Conservation (phyloP, 2,888 invertebrate species). For the Drosophila kanekoi region DNA sequence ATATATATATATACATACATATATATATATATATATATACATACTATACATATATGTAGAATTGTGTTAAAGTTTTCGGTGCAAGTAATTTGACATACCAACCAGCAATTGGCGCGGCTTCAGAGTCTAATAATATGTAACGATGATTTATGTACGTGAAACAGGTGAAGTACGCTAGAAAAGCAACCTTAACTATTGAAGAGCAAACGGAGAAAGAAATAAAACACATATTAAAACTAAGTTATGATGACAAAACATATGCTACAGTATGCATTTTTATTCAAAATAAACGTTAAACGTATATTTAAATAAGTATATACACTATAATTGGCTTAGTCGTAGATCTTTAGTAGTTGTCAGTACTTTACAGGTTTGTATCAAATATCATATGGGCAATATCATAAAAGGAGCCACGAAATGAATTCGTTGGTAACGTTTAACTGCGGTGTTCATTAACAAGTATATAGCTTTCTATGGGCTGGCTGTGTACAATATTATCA, state of each 20-base stretch:
- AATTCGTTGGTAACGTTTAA: constrained; percentile 71
- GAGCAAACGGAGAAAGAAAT: constrained; percentile 23
- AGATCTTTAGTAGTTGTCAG: constrained; percentile 45
- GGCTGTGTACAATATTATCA: constrained; percentile 25
- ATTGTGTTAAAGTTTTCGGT: constrained; percentile 63
- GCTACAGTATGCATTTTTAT: constrained; percentile 51
- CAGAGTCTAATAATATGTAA: constrained; percentile 70
- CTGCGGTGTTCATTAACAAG: constrained; percentile 34
- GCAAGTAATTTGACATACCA: constrained; percentile 55
- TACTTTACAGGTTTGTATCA: constrained; percentile 52
- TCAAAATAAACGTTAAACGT: constrained; percentile 29
- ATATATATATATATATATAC: constrained; percentile 28
- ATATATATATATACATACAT: constrained; percentile 15
- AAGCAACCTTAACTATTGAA: constrained; percentile 73
- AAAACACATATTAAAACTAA: constrained; percentile 65
- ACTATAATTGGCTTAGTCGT: constrained; percentile 20
- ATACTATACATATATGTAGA: constrained; percentile 22
- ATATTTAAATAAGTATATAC: constrained; percentile 25
- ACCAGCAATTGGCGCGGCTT: constrained; percentile 57
- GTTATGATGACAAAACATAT: constrained; percentile 63
- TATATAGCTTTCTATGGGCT: constrained; percentile 24
- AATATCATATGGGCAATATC: constrained; percentile 60
- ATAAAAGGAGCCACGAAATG: constrained; percentile 25
- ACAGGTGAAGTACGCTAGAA: constrained; percentile 39
- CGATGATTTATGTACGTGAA: constrained; percentile 37